Conservation (phyloP, 2,113 vertebrate genomes). For the Microtus richardsoni region DNA sequence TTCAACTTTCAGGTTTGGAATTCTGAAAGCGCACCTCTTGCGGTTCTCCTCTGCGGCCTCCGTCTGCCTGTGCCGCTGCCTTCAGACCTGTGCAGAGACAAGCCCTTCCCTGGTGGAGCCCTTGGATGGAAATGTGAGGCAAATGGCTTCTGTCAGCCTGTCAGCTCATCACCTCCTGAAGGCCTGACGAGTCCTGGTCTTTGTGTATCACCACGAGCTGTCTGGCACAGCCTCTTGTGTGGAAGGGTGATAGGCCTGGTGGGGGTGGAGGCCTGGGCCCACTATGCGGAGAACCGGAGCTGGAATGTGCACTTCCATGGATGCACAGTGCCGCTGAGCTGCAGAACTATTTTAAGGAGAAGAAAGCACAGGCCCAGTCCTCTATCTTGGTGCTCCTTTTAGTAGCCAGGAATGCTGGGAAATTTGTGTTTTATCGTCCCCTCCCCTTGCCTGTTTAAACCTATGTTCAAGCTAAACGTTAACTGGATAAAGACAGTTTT, state of each 20-base stretch:
- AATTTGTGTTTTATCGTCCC: not conserved
- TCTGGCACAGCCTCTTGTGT: constrained; percentile 83
- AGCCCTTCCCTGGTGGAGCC: constrained; percentile 81
- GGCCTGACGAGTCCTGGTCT: constrained; percentile 84
- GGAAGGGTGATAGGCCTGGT: constrained; percentile 69
- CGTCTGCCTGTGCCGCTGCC: constrained; percentile 62
- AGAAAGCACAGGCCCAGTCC: constrained; percentile 29
- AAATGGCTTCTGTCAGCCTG: constrained; percentile 85
- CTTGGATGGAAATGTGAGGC: constrained; percentile 84
- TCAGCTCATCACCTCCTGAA: constrained; percentile 87
- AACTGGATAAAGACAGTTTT: constrained; percentile 40
- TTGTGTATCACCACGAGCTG: constrained; percentile 83
- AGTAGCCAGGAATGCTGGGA: not conserved
- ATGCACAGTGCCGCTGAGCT: constrained; percentile 71
- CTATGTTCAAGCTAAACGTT: constrained; percentile 40
- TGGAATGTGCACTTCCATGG: constrained; percentile 82
- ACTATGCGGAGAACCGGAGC: not conserved
- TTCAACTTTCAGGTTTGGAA: not conserved
- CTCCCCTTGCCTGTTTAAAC: not conserved
- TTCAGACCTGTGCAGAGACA: constrained; percentile 46
- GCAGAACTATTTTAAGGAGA: constrained; percentile 76
- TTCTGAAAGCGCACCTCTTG: constrained; percentile 45
- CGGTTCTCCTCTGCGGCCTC: constrained; percentile 58
- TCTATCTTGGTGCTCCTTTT: constrained; percentile 60
- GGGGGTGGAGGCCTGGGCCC: constrained; percentile 3